phyloP scores from a whole-genome alignment of 2,888 invertebrate species.

The Dicyrtoma fusca region DNA sequence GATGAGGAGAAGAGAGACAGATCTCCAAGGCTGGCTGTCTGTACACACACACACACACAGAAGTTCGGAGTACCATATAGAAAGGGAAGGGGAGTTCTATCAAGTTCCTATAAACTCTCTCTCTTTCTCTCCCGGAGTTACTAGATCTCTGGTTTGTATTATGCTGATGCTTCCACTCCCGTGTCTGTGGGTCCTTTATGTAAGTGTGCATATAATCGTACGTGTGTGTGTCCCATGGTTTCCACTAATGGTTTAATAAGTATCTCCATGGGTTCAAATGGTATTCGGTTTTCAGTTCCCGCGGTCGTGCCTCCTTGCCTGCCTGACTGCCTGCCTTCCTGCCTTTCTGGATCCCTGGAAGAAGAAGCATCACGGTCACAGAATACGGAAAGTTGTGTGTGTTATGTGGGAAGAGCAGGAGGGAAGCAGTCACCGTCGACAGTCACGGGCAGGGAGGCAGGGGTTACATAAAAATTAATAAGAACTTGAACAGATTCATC shows the following conservation, averaged over 20 bases:
- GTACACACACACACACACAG: no score
- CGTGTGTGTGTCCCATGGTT: constrained; percentile 23
- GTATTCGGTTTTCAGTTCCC: background rate
- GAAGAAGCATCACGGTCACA: no score
- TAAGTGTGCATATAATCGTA: background rate
- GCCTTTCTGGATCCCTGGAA: no score
- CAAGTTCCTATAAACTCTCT: background rate
- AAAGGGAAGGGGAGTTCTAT: constrained; percentile 4
- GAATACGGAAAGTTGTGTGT: background rate
- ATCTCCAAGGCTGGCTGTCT: no score
- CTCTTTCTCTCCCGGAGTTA: background rate
- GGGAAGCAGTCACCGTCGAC: no score
- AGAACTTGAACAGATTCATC: constrained; percentile 30
- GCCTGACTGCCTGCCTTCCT: no score
- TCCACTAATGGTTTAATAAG: constrained; percentile 18
- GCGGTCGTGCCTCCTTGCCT: no score
- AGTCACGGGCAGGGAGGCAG: background rate
- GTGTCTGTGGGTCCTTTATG: background rate
- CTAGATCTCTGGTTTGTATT: background rate
- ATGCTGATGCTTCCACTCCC: background rate
- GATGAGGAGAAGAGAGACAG: no score
- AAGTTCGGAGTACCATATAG: background rate
- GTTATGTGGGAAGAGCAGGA: background rate
- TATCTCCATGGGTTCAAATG: constrained; percentile 7
- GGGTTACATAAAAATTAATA: constrained; percentile 20